Conservation (phyloP, 2,888 invertebrate genomes). For the Eupelmus urozonus region DNA sequence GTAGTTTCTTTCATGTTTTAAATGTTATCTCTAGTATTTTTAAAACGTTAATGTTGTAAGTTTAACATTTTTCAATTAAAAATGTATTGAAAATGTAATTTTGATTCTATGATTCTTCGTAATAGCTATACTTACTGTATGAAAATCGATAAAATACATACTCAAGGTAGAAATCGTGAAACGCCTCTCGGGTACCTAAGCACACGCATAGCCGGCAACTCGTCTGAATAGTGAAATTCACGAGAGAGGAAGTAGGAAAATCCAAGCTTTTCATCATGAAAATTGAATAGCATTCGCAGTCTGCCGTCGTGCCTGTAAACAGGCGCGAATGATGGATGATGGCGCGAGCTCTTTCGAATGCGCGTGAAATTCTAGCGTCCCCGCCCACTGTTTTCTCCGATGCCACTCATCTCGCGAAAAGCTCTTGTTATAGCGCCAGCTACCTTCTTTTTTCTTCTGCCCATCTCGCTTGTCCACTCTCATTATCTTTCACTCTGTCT, state of each 20-base stretch:
- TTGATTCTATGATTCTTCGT: too few species aligned
- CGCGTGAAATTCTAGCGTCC: not conserved
- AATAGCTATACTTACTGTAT: too few species aligned
- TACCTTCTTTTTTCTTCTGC: not conserved
- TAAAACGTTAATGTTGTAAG: too few species aligned
- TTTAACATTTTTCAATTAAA: too few species aligned
- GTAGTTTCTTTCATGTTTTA: too few species aligned
- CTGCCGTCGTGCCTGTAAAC: not conserved
- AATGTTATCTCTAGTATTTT: too few species aligned
- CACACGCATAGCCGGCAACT: too few species aligned
- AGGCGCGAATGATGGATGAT: conserved; percentile 8
- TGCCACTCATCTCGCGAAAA: not conserved
- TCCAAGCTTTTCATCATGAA: conserved; percentile 2
- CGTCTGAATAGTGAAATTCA: not conserved
- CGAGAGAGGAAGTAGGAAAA: not conserved
- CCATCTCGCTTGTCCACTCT: not conserved
- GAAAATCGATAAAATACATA: not conserved
- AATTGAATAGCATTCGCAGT: conserved; percentile 12
- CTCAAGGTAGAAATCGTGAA: not conserved
- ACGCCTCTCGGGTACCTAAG: too few species aligned
- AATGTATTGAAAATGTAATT: too few species aligned
- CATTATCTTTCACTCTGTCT: conserved; percentile 8
- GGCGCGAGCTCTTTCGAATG: not conserved
- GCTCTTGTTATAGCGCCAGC: not conserved
- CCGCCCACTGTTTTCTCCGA: not conserved